These are phyloP conservation scores for Oxystoma pomonae DNA, from an alignment of 2,888 invertebrate genomes.

Conservation along the genomic window DNA sequence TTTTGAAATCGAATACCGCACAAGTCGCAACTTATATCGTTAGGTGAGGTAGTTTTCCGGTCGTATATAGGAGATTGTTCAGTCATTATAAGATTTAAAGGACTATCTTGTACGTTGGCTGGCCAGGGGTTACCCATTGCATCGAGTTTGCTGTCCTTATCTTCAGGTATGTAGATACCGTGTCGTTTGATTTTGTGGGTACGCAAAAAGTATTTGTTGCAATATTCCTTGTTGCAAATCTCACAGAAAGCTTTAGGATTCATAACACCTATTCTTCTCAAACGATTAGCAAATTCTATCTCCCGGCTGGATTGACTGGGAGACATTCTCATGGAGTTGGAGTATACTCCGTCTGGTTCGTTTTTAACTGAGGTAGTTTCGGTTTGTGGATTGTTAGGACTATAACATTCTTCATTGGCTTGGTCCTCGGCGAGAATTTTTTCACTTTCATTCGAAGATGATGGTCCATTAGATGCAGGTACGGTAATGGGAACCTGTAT, in stretches of 20 bases:
- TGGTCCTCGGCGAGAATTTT: slow-evolving; percentile 36
- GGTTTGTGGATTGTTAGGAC: slow-evolving; percentile 41
- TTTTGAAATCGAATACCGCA: slow-evolving; percentile 54
- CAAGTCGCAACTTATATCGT: slow-evolving; percentile 51
- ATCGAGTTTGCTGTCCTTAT: slow-evolving; percentile 46
- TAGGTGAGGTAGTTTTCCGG: slow-evolving; percentile 47
- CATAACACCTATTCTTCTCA: slow-evolving; percentile 73
- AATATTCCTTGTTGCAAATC: slow-evolving; percentile 89
- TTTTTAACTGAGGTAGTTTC: slow-evolving; percentile 44
- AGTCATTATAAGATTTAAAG: slow-evolving; percentile 71
- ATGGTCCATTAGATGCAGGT: slow-evolving; percentile 35
- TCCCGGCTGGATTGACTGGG: slow-evolving; percentile 54
- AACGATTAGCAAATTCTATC: slow-evolving; percentile 67
- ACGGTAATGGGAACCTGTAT: slow-evolving; percentile 20
- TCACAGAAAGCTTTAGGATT: slow-evolving; percentile 92
- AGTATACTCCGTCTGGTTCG: slow-evolving; percentile 40
- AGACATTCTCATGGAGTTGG: slow-evolving; percentile 41
- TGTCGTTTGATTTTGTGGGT: slow-evolving; percentile 94
- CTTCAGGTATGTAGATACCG: slow-evolving; percentile 67
- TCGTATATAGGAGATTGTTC: slow-evolving; percentile 57
- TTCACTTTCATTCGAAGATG: slow-evolving; percentile 38
- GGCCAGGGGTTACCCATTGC: slow-evolving; percentile 43
- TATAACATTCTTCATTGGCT: slow-evolving; percentile 39
- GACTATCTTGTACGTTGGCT: slow-evolving; percentile 62
- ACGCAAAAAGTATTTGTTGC: slow-evolving; percentile 87